Evolutionary conservation across 2,113 vertebrate species (phyloP).

Genomic region (Lontra canadensis): DNA sequence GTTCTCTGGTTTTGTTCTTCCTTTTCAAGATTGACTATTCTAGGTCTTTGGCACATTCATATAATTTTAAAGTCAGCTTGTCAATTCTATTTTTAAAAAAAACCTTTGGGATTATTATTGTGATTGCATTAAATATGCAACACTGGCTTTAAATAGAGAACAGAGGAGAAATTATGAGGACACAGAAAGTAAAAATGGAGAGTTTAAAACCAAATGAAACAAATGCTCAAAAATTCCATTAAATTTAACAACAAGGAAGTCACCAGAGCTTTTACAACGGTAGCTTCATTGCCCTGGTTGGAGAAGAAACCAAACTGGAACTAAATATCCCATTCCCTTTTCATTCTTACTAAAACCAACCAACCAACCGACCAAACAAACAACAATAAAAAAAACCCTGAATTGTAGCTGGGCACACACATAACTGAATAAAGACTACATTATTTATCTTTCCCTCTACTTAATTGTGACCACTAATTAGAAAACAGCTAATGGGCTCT

Average conservation of each 20-base stretch:
- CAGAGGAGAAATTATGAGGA: not conserved
- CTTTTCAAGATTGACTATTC: too few species aligned
- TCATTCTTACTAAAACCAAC: not conserved
- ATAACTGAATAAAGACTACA: not conserved
- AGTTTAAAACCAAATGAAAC: not conserved
- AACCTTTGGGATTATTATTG: not conserved
- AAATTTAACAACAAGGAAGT: not conserved
- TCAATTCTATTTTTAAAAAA: not conserved
- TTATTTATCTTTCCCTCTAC: not conserved
- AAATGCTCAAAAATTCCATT: not conserved
- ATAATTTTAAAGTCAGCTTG: slow-evolving; percentile 16
- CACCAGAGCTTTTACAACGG: not conserved
- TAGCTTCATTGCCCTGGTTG: not conserved
- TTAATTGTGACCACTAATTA: not conserved
- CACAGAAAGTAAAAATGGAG: not conserved
- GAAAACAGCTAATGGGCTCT: not conserved
- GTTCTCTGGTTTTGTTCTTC: too few species aligned
- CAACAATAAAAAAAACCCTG: not conserved
- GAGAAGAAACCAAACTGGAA: not conserved
- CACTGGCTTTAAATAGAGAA: not conserved
- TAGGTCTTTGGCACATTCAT: not conserved
- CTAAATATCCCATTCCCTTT: not conserved
- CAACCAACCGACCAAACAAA: too few species aligned
- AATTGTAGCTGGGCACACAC: not conserved
- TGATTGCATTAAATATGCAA: not conserved